phyloP scores from a whole-genome alignment of 2,888 invertebrate genomes.

The Graphium colonna region DNA sequence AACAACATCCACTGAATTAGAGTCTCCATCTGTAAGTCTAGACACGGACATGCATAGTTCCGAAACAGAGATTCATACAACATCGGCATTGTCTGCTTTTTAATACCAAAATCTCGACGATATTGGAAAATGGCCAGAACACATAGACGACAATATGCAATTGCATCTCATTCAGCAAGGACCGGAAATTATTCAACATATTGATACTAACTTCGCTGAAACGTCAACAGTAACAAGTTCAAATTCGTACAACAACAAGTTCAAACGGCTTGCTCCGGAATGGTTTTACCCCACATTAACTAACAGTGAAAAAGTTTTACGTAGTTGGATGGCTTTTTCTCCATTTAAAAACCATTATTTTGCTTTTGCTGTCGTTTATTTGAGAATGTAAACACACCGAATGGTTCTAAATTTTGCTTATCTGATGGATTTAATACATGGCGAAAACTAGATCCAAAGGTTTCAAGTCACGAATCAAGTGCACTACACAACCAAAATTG shows the following conservation, averaged over 20 bases:
- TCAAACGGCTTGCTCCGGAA: slow-evolving; percentile 4
- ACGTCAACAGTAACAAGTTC: slow-evolving; percentile 8
- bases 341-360: slow-evolving; percentile 15
- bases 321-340: slow-evolving; percentile 18
- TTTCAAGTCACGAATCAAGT: slow-evolving; percentile 25
- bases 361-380: no score
- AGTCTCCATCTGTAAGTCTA: no score
- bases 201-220: no score
- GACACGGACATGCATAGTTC: not conserved
- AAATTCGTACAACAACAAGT: slow-evolving; percentile 5
- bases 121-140: slow-evolving; percentile 17
- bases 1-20: slow-evolving; percentile 5
- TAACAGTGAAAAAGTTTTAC: slow-evolving; percentile 16
- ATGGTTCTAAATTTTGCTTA: slow-evolving; percentile 4
- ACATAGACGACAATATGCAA: slow-evolving; percentile 5
- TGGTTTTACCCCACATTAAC: slow-evolving; percentile 14
- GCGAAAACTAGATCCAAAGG: slow-evolving; percentile 14
- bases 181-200: no score
- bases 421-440: slow-evolving; percentile 12
- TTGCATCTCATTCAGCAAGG: no score
- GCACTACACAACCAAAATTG: slow-evolving; percentile 17
- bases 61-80: not conserved
- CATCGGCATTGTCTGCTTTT: slow-evolving; percentile 7
- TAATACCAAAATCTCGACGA: slow-evolving; percentile 8
- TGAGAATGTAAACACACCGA: no score